Evolutionary conservation across 2,888 invertebrate genomes (phyloP), one percentile per base, ranked within the genome.

Genomic region (Caenorhabditis sp.): DNA sequence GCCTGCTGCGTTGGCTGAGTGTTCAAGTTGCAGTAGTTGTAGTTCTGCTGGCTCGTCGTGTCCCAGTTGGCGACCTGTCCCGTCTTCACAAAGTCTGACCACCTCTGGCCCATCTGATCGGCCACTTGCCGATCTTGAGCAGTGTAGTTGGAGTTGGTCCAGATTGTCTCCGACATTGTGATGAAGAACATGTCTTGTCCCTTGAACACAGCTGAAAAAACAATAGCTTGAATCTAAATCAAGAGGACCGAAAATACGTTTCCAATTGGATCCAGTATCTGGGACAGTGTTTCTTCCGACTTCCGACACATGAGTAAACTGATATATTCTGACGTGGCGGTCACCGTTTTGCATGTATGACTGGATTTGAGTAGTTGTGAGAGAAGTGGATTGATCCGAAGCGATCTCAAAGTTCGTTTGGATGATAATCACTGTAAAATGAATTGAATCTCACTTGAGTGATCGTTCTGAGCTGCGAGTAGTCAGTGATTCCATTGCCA

Each of bases 21-120:
- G 27, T 79, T 80, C 62, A 83, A 39, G 41, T 81, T 75, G 50
- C 83, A 82, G 45, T 84, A 84, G 37, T 79, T 80, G 56, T 82
- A 83, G 48, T 72, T 78, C 39, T 78, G 75, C 8, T 65, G 55
- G 27, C 56, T 74, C 9, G 76, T 63, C 11, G 83, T 76, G 43
- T 79, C 74, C 83, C 83, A 83, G 30, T 79, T 78, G 3, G 50
- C 66, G 20, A 83, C 82, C 37, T 80, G 78, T 27, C 82, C 84
- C 22, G 63, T 78, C 46, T 82, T 83, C n/a, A 79, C 84, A 52
- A 84, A 84, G 30, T 84, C 77, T n/a, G 83, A 77, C 84, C 84
- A 84, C 26, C 62, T 61, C 26, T 78, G 70, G 3, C 84, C 84
- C 82, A 83, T 79, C 30, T 79, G 63, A 72, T 84, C 71, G 22